Conservation (phyloP, 2,888 invertebrate species). For the Drosophila rubida region DNA sequence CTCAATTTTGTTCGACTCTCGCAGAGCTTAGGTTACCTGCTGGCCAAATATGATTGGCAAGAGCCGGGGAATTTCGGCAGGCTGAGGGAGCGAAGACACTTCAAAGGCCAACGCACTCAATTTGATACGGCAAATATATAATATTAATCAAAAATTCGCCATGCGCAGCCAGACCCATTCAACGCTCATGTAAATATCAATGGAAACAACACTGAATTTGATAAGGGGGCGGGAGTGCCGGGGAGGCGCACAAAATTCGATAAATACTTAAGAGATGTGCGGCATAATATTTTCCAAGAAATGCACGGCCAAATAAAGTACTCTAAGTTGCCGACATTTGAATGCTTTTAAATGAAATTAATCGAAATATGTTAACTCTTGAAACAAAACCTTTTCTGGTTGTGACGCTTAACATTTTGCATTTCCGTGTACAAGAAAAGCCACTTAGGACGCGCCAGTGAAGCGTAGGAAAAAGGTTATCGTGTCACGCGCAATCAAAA, state of each 20-base stretch:
- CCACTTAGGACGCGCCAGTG: slow-evolving; percentile 22
- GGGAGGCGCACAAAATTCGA: neutral
- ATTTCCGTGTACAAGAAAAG: slow-evolving; percentile 26
- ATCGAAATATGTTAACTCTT: neutral
- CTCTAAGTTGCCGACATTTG: neutral
- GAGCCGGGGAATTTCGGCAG: neutral
- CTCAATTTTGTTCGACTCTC: neutral
- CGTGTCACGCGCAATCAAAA: neutral
- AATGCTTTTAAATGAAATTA: neutral
- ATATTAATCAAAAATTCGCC: slow-evolving; percentile 57
- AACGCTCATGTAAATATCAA: slow-evolving; percentile 6
- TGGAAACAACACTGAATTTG: neutral
- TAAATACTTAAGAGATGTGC: neutral
- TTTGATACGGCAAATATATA: slow-evolving; percentile 19
- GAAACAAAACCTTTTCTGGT: neutral
- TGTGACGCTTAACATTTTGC: neutral
- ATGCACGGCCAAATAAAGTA: neutral
- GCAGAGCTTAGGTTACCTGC: slow-evolving; percentile 2
- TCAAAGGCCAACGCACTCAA: slow-evolving; percentile 51
- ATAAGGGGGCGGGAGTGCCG: too few species aligned
- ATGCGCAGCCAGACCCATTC: slow-evolving; percentile 28
- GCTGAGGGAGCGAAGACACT: slow-evolving; percentile 32
- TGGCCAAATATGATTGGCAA: slow-evolving; percentile 9
- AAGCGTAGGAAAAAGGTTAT: neutral
- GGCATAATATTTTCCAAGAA: neutral